Percentiles rank a stretch among this genome's conserved stretches.
phyloP scores from a whole-genome alignment of 1,140 invertebrate species.

The Scaptomyza montana region DNA sequence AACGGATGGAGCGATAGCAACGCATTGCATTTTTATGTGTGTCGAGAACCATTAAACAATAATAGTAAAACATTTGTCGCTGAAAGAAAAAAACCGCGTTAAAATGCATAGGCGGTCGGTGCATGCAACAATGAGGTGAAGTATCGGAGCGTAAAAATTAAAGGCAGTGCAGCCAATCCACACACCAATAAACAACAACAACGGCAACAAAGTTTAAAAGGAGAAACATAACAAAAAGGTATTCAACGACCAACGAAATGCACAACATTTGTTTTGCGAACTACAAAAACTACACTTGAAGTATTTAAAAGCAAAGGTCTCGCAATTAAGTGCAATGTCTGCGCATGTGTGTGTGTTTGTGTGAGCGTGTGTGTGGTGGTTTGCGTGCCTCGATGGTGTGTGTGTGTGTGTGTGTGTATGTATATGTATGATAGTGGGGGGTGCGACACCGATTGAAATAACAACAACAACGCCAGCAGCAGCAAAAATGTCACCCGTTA shows the following conservation, averaged over 20 bases:
- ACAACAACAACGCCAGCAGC: conserved; percentile 47
- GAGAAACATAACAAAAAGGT: conserved; percentile 53
- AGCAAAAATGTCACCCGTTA: conserved; percentile 21
- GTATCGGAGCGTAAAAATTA: conserved; percentile 73
- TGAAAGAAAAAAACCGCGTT: conserved; percentile 29
- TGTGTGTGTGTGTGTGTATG: conserved; percentile 24
- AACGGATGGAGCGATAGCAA: conserved; percentile 50
- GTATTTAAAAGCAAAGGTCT: conserved; percentile 41
- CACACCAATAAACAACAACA: conserved; percentile 45
- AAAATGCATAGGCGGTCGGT: conserved; percentile 67
- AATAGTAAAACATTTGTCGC: conserved; percentile 45
- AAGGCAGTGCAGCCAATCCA: conserved; percentile 56
- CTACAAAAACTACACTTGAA: conserved; percentile 32
- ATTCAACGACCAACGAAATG: conserved; percentile 29
- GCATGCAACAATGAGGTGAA: conserved; percentile 64
- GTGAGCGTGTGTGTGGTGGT: conserved; percentile 11
- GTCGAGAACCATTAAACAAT: conserved; percentile 40
- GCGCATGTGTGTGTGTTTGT: conserved; percentile 30
- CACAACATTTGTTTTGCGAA: conserved; percentile 22
- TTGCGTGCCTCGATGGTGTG: neutral
- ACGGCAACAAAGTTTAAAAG: conserved; percentile 31
- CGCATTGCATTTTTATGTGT: conserved; percentile 53
- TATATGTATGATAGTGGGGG: conserved; percentile 29
- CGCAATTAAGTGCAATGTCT: conserved; percentile 32
- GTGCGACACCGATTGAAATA: conserved; percentile 20